Conservation (phyloP, 37 sponge, comb jelly and placozoan species). For the Chondrilla cf. caribensis region DNA sequence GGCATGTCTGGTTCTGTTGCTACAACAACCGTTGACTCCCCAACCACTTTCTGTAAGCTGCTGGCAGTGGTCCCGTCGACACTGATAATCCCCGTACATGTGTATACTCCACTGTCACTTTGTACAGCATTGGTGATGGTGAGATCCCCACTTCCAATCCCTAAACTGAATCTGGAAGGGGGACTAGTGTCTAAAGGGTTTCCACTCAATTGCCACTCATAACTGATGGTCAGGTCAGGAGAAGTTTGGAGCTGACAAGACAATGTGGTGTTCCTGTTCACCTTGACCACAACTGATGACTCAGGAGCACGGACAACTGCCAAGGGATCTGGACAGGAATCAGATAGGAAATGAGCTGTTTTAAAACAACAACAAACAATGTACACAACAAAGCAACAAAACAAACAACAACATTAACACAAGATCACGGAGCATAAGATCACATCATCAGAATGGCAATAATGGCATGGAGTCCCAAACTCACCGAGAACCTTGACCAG, state of each 20-base stretch:
- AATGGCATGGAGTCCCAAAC: too few relatives aligned
- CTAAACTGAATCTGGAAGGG: not conserved
- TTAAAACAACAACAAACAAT: too few relatives aligned
- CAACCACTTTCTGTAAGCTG: not conserved
- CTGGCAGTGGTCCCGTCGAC: not conserved
- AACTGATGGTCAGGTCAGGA: not conserved
- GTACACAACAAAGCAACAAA: too few relatives aligned
- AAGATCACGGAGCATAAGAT: too few relatives aligned
- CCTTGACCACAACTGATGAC: not conserved
- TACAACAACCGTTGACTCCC: not conserved
- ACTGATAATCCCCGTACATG: not conserved
- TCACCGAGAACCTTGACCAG: conserved; percentile 4
- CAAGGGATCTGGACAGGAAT: conserved; percentile 1
- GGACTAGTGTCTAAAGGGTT: not conserved
- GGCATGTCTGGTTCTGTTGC: not conserved
- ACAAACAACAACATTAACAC: too few relatives aligned
- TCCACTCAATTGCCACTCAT: not conserved
- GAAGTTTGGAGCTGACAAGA: not conserved
- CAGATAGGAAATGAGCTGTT: too few relatives aligned
- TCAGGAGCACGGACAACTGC: not conserved
- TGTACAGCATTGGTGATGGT: not conserved
- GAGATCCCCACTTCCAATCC: conserved; percentile 9
- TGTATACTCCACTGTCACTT: not conserved
- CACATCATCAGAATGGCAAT: too few relatives aligned
- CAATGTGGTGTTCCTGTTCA: not conserved